Conservation (phyloP, 2,113 vertebrate genomes). For the Rhinopithecus roxellana region DNA sequence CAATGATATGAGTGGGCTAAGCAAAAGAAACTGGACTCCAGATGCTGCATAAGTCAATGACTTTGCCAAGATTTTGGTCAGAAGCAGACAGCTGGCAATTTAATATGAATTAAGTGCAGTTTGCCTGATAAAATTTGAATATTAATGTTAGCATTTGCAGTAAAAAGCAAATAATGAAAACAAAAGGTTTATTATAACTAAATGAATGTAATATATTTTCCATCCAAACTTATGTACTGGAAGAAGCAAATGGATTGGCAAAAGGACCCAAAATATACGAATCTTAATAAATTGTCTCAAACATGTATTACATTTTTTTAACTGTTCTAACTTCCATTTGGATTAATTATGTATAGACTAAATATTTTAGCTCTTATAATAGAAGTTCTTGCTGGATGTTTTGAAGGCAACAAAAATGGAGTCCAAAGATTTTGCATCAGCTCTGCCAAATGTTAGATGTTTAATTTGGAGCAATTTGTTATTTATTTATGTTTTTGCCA, state of each 20-base stretch:
- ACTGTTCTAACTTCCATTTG: slow-evolving; percentile 49
- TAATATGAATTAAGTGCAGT: slow-evolving; percentile 49
- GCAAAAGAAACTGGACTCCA: slow-evolving; percentile 36
- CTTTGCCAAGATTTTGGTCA: slow-evolving; percentile 13
- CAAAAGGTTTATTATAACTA: slow-evolving; percentile 72
- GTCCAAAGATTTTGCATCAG: not conserved
- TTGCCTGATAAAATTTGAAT: slow-evolving; percentile 74
- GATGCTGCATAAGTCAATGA: not conserved
- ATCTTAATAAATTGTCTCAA: slow-evolving; percentile 34
- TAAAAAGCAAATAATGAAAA: slow-evolving; percentile 73
- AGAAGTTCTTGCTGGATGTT: not conserved
- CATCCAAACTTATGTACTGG: slow-evolving; percentile 32
- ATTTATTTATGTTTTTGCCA: not conserved
- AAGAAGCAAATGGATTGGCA: slow-evolving; percentile 41
- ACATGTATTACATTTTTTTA: slow-evolving; percentile 58
- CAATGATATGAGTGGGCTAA: slow-evolving; percentile 6
- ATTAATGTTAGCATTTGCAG: slow-evolving; percentile 70
- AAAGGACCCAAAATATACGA: slow-evolving; percentile 43
- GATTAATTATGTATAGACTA: slow-evolving; percentile 52
- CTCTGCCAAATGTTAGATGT: not conserved
- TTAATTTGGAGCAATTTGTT: not conserved
- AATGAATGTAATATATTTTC: slow-evolving; percentile 62
- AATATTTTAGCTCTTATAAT: not conserved
- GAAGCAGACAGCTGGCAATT: slow-evolving; percentile 56
- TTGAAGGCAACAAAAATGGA: not conserved